Base-by-base conservation (phyloP, 2,888 invertebrate species). In the Branchipolynoe longqiensis region DNA sequence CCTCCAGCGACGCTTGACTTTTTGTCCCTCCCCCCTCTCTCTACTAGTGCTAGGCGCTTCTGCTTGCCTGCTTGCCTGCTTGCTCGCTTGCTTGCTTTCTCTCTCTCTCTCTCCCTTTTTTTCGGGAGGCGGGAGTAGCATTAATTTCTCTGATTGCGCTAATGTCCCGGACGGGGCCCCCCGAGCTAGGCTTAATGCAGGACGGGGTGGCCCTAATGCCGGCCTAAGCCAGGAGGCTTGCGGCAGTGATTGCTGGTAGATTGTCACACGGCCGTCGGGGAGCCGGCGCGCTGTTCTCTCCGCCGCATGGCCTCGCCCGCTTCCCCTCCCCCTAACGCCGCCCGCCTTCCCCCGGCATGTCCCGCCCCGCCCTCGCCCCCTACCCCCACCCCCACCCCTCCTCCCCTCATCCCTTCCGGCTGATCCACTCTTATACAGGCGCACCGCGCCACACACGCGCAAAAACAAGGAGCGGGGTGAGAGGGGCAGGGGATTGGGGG, bases 61-160 rank as follows among this genome's bases (percentile, higher is more conserved):
- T 8, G 48, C n/a, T n/a, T n/a, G n/a, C n/a, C n/a, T n/a, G n/a
- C n/a, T n/a, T n/a, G n/a, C n/a, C n/a, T n/a, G n/a, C n/a, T n/a
- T n/a, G n/a, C n/a, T n/a, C n/a, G n/a, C n/a, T n/a, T n/a, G n/a
- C n/a, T n/a, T n/a, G n/a, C n/a, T n/a, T n/a, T n/a, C n/a, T n/a
- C n/a, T n/a, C n/a, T n/a, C 48, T 48, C 48, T 48, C 48, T 18
- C 8, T 18, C 48, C 48, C 12, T 33, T 69, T 69, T 69, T 69
- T 69, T 69, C 69, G 69, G 69, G 36, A 12, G 69, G 69, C 48
- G 12, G 41, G 78, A 14, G 48, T 48, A 78, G 78, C 78, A 41
- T 78, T 78, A 78, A 78, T 78, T 48, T 48, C 78, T 78, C 48
- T 78, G 78, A 78, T 78, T 78, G 78, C 78, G 78, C 78, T 78